Percentiles rank a stretch among this genome's conserved stretches.
Conservation (phyloP, 2,113 vertebrate genomes). For the Coregonus clupeaformis region DNA sequence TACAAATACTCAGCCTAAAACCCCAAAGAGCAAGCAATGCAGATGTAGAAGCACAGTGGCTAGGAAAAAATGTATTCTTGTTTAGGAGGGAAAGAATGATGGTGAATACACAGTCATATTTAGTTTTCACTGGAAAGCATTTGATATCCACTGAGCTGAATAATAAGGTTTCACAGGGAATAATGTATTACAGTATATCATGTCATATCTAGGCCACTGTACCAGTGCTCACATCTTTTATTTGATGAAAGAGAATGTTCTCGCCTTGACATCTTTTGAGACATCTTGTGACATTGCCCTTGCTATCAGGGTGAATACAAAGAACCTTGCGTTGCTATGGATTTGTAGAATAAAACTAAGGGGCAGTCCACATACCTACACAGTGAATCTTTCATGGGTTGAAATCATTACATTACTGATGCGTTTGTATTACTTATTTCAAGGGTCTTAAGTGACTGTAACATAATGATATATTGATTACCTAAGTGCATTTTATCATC, state of each 20-base stretch:
- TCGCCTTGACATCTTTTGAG: conserved; percentile 61
- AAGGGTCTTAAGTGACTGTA: no score
- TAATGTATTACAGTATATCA: conserved; percentile 64
- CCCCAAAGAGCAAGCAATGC: no score
- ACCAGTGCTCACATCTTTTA: conserved; percentile 54
- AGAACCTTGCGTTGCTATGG: conserved; percentile 52
- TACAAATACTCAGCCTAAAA: no score
- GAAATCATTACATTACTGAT: neutral
- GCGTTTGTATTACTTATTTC: no score
- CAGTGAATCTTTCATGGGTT: neutral
- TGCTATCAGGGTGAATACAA: conserved; percentile 55
- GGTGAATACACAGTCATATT: conserved; percentile 35
- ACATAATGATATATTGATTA: neutral
- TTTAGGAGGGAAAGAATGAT: neutral
- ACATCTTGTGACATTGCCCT: conserved; percentile 51
- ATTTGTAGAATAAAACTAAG: conserved; percentile 45
- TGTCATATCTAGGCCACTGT: conserved; percentile 51
- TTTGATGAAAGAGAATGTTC: conserved; percentile 64
- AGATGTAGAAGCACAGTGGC: neutral
- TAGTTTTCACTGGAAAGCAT: conserved; percentile 55
- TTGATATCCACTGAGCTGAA: conserved; percentile 45
- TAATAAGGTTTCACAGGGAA: conserved; percentile 60
- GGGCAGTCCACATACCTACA: neutral
- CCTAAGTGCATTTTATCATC: neutral
- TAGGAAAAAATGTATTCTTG: neutral